phyloP scores from a whole-genome alignment of 1,140 invertebrate species.

The Octopus bimaculoides region DNA sequence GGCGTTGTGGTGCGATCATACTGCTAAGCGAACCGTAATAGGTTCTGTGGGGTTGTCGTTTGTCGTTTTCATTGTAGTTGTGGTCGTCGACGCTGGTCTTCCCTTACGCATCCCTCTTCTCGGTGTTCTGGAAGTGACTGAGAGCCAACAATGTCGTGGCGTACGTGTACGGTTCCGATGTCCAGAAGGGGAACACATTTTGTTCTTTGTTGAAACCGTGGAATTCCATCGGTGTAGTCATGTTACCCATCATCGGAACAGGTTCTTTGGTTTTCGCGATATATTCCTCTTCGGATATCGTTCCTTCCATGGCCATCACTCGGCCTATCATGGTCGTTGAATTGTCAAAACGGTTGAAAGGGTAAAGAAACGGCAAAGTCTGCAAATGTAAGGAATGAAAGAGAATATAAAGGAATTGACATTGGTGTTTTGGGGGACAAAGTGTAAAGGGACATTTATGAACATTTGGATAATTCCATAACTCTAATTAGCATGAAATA shows the following conservation, averaged over 20 bases:
- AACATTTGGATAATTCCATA: neutral
- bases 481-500: neutral
- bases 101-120: neutral
- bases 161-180: conserved; percentile 42
- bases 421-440: neutral
- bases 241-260: neutral
- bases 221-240: conserved; percentile 35
- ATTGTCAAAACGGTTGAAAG: conserved; percentile 42
- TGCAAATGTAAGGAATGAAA: conserved; percentile 21
- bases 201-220: conserved; percentile 36
- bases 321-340: conserved; percentile 28
- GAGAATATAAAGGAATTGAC: too few species aligned
- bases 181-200: conserved; percentile 42
- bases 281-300: conserved; percentile 28
- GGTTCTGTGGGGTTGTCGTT: too few species aligned
- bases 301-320: conserved; percentile 31
- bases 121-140: conserved; percentile 35
- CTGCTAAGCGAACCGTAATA: too few species aligned
- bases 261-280: conserved; percentile 26
- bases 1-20: too few species aligned
- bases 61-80: too few species aligned
- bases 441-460: too few species aligned
- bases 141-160: conserved; percentile 36
- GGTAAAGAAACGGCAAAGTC: conserved; percentile 42
- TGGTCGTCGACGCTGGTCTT: too few species aligned